Percentiles rank a stretch among this genome's conserved stretches.
Conservation (phyloP, 2,113 vertebrate genomes). For the Ictalurus punctatus region DNA sequence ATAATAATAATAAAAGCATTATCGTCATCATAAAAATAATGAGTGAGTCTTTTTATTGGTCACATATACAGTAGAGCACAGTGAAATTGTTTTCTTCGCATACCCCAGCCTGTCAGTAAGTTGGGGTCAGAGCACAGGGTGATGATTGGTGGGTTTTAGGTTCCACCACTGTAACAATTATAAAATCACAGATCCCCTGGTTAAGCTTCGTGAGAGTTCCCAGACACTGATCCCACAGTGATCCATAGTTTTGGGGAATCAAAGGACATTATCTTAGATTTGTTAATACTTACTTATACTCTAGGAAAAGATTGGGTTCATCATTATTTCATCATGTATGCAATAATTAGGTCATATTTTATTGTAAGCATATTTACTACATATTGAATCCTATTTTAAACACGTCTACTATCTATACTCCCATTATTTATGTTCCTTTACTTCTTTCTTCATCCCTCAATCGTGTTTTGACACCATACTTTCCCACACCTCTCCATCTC, state of each 20-base stretch:
- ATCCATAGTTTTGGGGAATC: neutral
- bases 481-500: slow-evolving; percentile 30
- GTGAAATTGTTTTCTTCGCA: too few relatives aligned
- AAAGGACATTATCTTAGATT: neutral
- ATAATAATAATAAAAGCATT: neutral
- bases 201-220: neutral
- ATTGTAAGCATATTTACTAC: neutral
- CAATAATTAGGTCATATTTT: neutral
- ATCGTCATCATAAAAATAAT: neutral
- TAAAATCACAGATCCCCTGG: neutral
- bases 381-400: neutral
- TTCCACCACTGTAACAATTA: neutral
- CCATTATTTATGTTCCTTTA: neutral
- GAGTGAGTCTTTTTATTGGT: too few relatives aligned
- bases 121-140: too few relatives aligned
- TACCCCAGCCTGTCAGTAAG: too few relatives aligned
- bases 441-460: neutral
- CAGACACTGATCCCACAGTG: neutral
- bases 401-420: neutral
- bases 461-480: slow-evolving; percentile 10
- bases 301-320: neutral
- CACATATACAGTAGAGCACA: too few relatives aligned
- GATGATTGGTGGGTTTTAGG: neutral
- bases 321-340: neutral
- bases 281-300: neutral